Conservation (phyloP, 2,797 vertebrate genomes). For the Gallirallus australis region DNA sequence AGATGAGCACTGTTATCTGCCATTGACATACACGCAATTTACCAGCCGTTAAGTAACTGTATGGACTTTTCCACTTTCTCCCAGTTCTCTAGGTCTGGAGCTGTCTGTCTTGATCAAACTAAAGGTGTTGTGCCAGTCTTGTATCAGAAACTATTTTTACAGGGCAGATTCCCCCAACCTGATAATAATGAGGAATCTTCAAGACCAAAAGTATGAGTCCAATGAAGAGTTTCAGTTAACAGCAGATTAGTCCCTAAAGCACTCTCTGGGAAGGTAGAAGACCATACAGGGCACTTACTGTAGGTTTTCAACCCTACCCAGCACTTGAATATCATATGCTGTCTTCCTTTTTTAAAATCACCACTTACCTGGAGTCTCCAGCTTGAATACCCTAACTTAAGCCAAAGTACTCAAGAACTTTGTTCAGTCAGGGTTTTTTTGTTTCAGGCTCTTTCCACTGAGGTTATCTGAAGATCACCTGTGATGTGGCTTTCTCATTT, state of each 20-base stretch:
- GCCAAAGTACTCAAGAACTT: not conserved
- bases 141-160: not conserved
- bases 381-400: not conserved
- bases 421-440: not conserved
- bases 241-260: not conserved
- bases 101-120: not conserved
- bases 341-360: not conserved
- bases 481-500: not conserved
- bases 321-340: not conserved
- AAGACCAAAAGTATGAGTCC: not conserved
- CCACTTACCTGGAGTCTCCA: not conserved
- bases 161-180: not conserved
- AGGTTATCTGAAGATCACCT: not conserved
- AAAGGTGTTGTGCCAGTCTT: not conserved
- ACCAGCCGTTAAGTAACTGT: not conserved
- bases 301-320: not conserved
- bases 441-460: not conserved
- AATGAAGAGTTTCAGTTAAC: not conserved
- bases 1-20: not conserved
- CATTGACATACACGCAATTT: not conserved
- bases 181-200: not conserved
- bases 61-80: slow-evolving; percentile 1
- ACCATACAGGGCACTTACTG: not conserved
- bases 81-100: not conserved
- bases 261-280: not conserved